Evolutionary conservation across 1,140 invertebrate species (phyloP).

Genomic region (Lepidostoma basale): DNA sequence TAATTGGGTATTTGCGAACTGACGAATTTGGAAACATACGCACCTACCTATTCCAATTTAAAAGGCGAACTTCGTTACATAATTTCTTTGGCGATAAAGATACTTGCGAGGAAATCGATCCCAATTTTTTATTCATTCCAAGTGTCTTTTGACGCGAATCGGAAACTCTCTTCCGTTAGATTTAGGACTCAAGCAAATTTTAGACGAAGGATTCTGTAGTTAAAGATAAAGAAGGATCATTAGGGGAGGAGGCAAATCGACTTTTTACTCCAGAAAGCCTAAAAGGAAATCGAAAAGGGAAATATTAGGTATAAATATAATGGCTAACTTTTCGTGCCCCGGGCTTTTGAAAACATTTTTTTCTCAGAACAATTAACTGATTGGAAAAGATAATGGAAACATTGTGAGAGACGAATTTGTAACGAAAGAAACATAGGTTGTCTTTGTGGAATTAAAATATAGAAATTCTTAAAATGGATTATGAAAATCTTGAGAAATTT

Average conservation of each 20-base stretch:
- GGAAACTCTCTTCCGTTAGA: neutral
- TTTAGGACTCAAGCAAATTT: neutral
- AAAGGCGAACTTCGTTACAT: conserved; percentile 4
- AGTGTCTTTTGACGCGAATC: conserved; percentile 1
- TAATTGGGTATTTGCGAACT: no score
- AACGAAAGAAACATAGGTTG: no score
- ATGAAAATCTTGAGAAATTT: no score
- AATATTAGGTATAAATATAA: conserved; percentile 2
- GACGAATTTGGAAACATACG: no score
- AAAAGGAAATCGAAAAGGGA: conserved; percentile 16
- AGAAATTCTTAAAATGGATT: no score
- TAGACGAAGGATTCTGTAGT: conserved; percentile 5
- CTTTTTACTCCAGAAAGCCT: neutral
- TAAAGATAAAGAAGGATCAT: conserved; percentile 15
- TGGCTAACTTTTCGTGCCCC: conserved; percentile 8
- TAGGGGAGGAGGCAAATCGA: neutral
- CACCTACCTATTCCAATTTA: no score
- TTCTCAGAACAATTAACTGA: neutral
- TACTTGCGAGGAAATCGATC: neutral
- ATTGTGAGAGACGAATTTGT: no score
- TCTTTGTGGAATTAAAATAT: no score
- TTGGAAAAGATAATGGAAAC: conserved; percentile 2
- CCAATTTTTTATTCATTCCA: conserved; percentile 11
- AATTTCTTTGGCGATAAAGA: neutral
- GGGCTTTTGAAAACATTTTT: neutral